Conservation (phyloP, 2,888 invertebrate genomes). For the Halictus ligatus region DNA sequence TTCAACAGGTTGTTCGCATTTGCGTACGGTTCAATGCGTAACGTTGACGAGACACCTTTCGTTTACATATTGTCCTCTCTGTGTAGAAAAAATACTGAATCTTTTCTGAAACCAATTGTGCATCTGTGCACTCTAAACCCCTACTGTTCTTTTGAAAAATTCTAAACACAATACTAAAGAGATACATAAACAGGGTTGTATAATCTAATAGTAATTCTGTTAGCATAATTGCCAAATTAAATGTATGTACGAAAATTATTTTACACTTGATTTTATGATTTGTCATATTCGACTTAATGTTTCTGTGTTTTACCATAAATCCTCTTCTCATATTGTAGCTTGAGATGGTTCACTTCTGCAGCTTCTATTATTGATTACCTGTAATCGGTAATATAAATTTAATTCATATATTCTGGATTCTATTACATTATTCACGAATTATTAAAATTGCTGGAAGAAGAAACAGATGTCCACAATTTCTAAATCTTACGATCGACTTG, state of each 20-base stretch:
- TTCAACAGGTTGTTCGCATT: neutral
- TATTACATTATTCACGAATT: too few relatives aligned
- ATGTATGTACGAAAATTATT: neutral
- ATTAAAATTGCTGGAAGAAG: too few relatives aligned
- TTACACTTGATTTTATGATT: neutral
- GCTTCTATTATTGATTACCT: neutral
- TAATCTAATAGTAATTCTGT: neutral
- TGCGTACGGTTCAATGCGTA: neutral
- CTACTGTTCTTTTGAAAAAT: neutral
- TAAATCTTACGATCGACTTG: too few relatives aligned
- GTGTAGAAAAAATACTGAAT: neutral
- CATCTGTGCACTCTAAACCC: neutral
- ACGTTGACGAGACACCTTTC: neutral
- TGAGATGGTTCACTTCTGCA: neutral
- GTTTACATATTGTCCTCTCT: neutral
- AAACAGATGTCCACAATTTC: too few relatives aligned
- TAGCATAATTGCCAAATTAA: neutral
- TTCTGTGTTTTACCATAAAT: neutral
- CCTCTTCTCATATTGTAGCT: neutral
- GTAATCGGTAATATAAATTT: too few relatives aligned
- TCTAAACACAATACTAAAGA: neutral
- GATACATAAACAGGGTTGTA: neutral
- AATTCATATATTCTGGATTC: too few relatives aligned
- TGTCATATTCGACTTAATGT: neutral
- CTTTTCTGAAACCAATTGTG: neutral